Base-by-base conservation (phyloP, 1,140 invertebrate species). In the Notospermus geniculatus region DNA sequence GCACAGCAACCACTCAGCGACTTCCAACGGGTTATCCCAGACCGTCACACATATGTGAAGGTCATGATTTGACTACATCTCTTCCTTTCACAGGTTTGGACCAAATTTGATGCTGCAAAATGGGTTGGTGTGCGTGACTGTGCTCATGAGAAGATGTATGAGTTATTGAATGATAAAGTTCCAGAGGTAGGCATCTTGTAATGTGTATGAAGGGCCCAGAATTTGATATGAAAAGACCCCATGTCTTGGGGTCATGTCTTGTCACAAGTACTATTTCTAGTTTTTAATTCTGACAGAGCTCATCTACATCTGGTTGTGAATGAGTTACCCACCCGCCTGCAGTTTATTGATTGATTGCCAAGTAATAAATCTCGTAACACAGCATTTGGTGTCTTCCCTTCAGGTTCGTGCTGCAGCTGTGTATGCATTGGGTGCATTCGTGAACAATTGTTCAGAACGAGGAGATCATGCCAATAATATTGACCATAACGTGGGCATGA, bases 41-140 rank as follows among this genome's bases (percentile, higher is more conserved):
- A n/a, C n/a, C n/a, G n/a, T n/a, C n/a, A n/a, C n/a, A n/a, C n/a
- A n/a, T n/a, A n/a, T n/a, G n/a, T n/a, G n/a, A n/a, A n/a, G n/a
- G n/a, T n/a, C n/a, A n/a, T n/a, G n/a, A n/a, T n/a, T n/a, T n/a
- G n/a, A n/a, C n/a, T n/a, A n/a, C n/a, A n/a, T n/a, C n/a, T n/a
- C n/a, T n/a, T n/a, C 70, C 15, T 52, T 25, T 59, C 64, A 9
- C 84, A 92, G 74, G 85, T 96, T 29, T 99, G 96, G 97, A 88
- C 90, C 63, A 89, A 92, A 74, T 96, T 90, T 79, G 92, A 95
- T 73, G 89, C 89, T 74, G 95, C 95, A 23, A 86, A 93, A 61
- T 97, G 95, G 95, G 93, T 91, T 54, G 95, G 93, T 11, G 95
- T 94, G 15, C 84, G 96, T n/a, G 93, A 97, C 76, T 88, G 89